phyloP scores from a whole-genome alignment of 1,140 invertebrate genomes.

The Hyles vespertilio region DNA sequence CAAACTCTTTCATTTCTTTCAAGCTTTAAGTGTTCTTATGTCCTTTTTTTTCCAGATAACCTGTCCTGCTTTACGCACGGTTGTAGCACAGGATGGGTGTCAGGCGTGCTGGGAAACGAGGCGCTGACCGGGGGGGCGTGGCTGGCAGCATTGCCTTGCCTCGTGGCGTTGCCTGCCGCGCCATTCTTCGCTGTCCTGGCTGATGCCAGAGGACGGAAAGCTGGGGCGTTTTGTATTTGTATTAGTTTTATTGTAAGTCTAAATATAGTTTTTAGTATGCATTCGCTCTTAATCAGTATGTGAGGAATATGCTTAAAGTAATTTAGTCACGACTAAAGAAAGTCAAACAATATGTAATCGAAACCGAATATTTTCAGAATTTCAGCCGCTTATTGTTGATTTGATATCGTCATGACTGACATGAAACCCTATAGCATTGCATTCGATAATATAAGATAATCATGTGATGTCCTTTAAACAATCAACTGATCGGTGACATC shows the following conservation, averaged over 20 bases:
- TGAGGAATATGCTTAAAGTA: no score
- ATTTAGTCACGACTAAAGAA: no score
- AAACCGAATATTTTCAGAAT: no score
- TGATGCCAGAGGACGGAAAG: constrained; percentile 53
- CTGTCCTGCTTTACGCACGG: constrained; percentile 65
- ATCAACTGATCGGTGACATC: no score
- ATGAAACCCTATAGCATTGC: no score
- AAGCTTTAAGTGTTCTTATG: no score
- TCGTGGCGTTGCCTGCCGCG: constrained; percentile 62
- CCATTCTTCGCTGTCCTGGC: constrained; percentile 65
- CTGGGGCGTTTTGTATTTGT: constrained; percentile 52
- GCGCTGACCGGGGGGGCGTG: constrained; percentile 60
- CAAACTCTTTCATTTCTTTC: no score
- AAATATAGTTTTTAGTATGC: background rate
- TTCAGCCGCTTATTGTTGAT: no score
- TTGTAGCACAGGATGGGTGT: constrained; percentile 65
- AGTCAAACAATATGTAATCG: no score
- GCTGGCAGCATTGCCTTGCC: constrained; percentile 59
- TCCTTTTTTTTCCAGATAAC: constrained; percentile 45
- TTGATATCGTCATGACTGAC: no score
- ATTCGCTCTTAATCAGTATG: background rate
- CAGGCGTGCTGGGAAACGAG: constrained; percentile 58
- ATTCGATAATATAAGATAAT: no score
- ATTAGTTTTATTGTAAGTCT: constrained; percentile 64
- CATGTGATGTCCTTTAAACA: no score